Conservation (phyloP, 2,888 invertebrate species). For the Drosophila mercatorum region DNA sequence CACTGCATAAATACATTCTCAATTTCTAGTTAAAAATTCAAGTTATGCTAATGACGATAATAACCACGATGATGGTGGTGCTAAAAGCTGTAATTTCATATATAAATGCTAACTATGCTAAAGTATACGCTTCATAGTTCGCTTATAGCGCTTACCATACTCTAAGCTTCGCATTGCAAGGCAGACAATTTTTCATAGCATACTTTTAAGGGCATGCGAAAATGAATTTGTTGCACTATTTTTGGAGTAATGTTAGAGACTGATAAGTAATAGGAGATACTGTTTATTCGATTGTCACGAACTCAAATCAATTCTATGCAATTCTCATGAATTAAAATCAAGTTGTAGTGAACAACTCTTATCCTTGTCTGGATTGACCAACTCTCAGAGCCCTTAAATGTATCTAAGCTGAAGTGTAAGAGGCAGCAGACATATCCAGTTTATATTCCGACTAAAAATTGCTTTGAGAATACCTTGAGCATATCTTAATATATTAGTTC, state of each 20-base stretch:
- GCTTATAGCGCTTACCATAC: neutral
- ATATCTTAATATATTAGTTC: neutral
- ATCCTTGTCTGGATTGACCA: too few relatives aligned
- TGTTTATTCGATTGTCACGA: too few relatives aligned
- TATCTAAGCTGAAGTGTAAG: too few relatives aligned
- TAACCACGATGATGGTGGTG: neutral
- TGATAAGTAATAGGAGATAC: neutral
- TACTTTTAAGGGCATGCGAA: neutral
- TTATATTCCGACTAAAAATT: neutral
- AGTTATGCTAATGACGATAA: neutral
- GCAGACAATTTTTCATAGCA: neutral
- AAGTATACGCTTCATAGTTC: neutral
- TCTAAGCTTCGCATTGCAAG: neutral
- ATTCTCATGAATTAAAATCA: neutral
- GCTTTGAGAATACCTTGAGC: too few relatives aligned
- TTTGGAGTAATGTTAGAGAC: neutral
- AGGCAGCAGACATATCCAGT: too few relatives aligned
- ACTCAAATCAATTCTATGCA: neutral
- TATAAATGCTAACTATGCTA: neutral
- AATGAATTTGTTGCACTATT: neutral
- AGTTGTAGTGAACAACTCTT: too few relatives aligned
- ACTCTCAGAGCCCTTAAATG: too few relatives aligned
- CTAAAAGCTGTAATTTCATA: neutral
- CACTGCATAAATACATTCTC: neutral
- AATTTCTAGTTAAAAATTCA: conserved; percentile 14